Conservation (phyloP, 2,797 vertebrate species). For the Danio jaintianensis region DNA sequence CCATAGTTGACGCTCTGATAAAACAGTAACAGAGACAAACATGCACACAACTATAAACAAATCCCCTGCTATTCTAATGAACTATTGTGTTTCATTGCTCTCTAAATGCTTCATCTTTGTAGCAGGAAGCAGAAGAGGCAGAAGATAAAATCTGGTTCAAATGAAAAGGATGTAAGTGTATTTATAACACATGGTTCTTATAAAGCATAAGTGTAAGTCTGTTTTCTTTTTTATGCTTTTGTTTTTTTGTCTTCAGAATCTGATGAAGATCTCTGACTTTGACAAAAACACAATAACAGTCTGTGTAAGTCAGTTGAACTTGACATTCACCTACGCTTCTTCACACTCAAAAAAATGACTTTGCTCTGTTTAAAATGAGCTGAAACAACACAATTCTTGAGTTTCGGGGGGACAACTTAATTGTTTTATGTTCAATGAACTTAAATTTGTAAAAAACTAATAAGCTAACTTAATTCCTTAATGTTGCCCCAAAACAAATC, state of each 20-base stretch:
- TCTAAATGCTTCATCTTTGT: neutral
- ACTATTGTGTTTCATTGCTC: neutral
- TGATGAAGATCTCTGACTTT: neutral
- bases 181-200: neutral
- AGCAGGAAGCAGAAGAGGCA: neutral
- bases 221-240: no score
- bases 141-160: neutral
- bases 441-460: no score
- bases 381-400: no score
- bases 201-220: no score
- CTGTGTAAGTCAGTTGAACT: neutral
- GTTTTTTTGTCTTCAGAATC: no score
- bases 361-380: no score
- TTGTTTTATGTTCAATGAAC: no score
- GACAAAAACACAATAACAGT: neutral
- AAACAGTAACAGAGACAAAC: neutral
- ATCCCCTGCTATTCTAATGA: neutral
- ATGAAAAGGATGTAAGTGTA: constrained; percentile 4
- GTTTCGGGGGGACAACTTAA: no score
- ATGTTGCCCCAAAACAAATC: no score
- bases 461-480: no score
- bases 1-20: neutral
- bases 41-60: neutral
- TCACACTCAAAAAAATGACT: no score
- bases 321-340: neutral